These are phyloP conservation scores for Artibeus jamaicensis DNA, from an alignment of 2,797 vertebrate genomes.

Conservation along the genomic window DNA sequence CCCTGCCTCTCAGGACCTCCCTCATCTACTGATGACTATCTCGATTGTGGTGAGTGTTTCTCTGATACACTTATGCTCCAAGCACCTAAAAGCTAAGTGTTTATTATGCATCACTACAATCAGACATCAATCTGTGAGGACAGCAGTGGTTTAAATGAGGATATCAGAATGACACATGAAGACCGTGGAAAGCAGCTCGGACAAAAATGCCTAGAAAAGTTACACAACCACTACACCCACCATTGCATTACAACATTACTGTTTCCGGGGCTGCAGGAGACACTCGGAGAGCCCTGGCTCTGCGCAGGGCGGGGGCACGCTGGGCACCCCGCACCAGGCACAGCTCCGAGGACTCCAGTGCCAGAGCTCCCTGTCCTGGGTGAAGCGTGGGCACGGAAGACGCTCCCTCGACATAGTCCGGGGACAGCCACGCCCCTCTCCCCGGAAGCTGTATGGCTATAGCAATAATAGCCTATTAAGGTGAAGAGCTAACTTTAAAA, in stretches of 20 bases:
- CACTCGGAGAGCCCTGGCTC: accelerated
- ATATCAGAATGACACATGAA: not conserved
- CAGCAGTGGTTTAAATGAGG: not conserved
- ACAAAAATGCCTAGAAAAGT: not conserved
- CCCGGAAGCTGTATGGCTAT: not conserved
- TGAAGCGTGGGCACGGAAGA: not conserved
- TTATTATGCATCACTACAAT: not conserved
- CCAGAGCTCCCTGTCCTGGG: not conserved
- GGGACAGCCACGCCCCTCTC: not conserved
- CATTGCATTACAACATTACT: accelerated
- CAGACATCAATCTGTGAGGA: not conserved
- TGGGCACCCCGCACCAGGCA: accelerated
- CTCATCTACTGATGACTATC: not conserved
- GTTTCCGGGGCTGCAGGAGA: not conserved
- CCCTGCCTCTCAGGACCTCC: not conserved
- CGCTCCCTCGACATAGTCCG: not conserved
- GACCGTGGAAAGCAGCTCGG: not conserved
- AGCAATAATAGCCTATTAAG: not conserved
- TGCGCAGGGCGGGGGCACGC: not conserved
- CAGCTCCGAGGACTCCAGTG: not conserved
- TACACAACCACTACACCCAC: not conserved
- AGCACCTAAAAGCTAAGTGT: not conserved
- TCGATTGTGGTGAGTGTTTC: not conserved
- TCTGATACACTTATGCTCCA: not conserved
- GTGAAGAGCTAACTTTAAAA: not conserved